Evolutionary conservation across 2,113 vertebrate genomes (phyloP), one percentile per base, ranked within the genome.

Genomic region (Anarhynchus alexandrinus): DNA sequence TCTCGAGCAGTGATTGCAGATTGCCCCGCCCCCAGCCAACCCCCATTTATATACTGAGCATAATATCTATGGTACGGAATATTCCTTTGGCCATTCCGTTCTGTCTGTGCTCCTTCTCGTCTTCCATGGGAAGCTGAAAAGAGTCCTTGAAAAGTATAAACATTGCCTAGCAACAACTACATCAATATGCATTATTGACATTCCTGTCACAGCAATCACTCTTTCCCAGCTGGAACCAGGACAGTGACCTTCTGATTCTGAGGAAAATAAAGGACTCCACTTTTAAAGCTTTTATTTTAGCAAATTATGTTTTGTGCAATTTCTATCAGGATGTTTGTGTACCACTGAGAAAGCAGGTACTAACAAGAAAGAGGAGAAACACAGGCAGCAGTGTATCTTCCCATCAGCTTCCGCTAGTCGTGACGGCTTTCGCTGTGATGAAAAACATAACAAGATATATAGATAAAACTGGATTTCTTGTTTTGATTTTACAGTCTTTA

Each of bases 401-500:
- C 21, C 47, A 61, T 65, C 73, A 93, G 2, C 78, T 97, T 30
- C 67, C 1, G 2, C 47, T 81, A 61, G 62, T 66, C 17, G 0
- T 61, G 81, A 93, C 36, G 79, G 65, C 23, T 85, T 94, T 85
- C 91, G 57, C 26, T 87, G 30, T 64, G 59, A 85, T 82, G 70
- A 85, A 94, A 97, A 96, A 89, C 78, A 19, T 66, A 86, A 88
- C 54, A 71, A 36, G 36, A 89, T 87, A 87, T 51, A 62, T 23
- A 73, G 49, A 72, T 85, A 85, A 87, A 38, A 89, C 32, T 47
- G 18, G 25, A 89, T 82, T 89, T 64, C 45, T 82, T 94, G 21
- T 38, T 93, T 74, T 86, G 30, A 69, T 94, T 96, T 96, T 76
- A 69, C n/a, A 51, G 91, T 82, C n/a, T 79, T 89, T 87, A 71